A percentile compares a stretch with the other conserved stretches of the same genome.
These are phyloP conservation scores for Ceyx margarethae DNA, from an alignment of 2,113 vertebrate genomes.

Conservation along the genomic window DNA sequence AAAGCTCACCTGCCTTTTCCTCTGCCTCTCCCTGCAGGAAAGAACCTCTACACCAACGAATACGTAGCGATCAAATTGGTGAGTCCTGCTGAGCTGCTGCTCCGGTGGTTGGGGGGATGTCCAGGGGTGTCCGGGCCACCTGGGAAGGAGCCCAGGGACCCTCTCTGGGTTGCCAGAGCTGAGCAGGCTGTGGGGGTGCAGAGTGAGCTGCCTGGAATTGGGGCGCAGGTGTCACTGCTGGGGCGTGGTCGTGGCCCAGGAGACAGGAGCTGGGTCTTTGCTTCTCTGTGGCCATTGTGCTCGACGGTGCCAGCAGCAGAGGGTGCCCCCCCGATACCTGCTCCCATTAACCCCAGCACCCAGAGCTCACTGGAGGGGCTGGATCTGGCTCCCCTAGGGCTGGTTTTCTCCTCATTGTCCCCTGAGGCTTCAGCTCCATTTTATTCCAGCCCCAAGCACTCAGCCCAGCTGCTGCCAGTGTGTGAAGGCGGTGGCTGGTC, in stretches of 20 bases:
- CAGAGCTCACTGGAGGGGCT: not conserved
- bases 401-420: not conserved
- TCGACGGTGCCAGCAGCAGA: not conserved
- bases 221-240: not conserved
- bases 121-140: not conserved
- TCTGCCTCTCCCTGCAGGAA: conserved; percentile 65
- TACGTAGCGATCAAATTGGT: conserved; percentile 98
- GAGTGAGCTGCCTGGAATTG: not conserved
- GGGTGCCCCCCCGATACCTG: not conserved
- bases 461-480: not conserved
- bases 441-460: not conserved
- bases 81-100: not conserved
- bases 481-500: not conserved
- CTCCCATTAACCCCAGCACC: not conserved
- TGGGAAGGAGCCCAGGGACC: not conserved
- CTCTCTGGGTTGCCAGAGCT: not conserved
- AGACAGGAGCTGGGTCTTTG: not conserved
- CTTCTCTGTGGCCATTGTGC: not conserved
- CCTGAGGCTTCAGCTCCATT: not conserved
- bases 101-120: no score
- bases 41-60: conserved; percentile 96
- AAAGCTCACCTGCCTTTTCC: not conserved
- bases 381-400: not conserved
- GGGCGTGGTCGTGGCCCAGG: not conserved
- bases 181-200: fast-evolving